Evolutionary conservation across 2,113 vertebrate species (phyloP), one percentile per base, ranked within the genome.

Genomic region (Lipophrys pholis): DNA sequence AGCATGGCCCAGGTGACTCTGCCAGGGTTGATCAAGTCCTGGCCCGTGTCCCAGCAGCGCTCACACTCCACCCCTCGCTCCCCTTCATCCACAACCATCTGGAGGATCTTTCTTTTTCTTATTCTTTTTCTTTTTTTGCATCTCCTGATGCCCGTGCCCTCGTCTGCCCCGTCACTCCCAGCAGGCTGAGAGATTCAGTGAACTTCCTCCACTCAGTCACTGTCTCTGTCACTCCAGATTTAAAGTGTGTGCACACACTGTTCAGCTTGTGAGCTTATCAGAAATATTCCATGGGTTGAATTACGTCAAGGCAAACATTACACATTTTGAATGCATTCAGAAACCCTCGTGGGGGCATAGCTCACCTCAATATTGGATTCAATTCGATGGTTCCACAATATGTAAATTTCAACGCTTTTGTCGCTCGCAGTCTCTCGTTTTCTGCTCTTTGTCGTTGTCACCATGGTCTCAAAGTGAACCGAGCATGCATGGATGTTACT

Each of bases 71-170:
- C 39, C 12, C 39, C 57, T 74, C 57, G 1, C 42, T 56, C 69
- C 53, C 71, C 68, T 67, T 83, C 42, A 74, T 76, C 30, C 59
- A 46, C 39, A 76, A 72, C 68, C 78, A 84, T 76, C 78, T 71
- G 64, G 68, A 64, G 53, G 57, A 74, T 71, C 42, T 70, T 60
- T 58, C 11, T 64, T 45, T 70, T 60, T 58, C 11, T 61, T 45
- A 67, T 60, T 58, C 11, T 64, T 45, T 70, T 60, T 58, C 11
- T 61, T 45, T 30, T 30, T 30, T 36, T 71, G 57, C 59, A n/a
- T 73, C 59, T 60, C 49, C 57, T 64, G 68, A 78, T 52, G 59
- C 49, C 56, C 56, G 59, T 69, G 72, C 55, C 53, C 53, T 51
- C 14, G 16, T 77, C 65, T 73, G 65, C 43, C 15, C 65, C 8